These are phyloP conservation scores for Drosophila subobscura DNA, from an alignment of 1,140 invertebrate genomes.

Conservation along the genomic window DNA sequence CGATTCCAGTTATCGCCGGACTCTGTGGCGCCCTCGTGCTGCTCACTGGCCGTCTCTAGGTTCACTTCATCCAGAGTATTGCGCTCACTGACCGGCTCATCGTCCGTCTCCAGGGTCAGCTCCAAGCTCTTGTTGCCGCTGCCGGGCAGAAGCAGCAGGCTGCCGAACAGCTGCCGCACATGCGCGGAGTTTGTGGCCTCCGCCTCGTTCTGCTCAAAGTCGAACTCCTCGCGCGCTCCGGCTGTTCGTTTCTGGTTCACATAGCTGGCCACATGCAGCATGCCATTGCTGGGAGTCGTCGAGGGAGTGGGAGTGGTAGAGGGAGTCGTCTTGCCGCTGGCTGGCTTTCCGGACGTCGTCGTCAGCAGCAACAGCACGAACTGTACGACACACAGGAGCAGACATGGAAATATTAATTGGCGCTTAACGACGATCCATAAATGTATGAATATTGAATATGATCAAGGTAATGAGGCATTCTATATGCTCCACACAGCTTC, in stretches of 20 bases:
- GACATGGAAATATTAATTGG: conserved; percentile 32
- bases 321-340: background rate
- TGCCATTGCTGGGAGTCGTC: conserved; percentile 11
- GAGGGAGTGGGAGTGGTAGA: too few species aligned
- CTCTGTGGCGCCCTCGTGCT: conserved; percentile 60
- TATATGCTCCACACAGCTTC: conserved; percentile 41
- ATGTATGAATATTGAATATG: conserved; percentile 22
- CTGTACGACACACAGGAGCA: conserved; percentile 30
- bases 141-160: conserved; percentile 49
- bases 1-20: conserved; percentile 52
- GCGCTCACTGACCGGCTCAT: conserved; percentile 46
- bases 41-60: conserved; percentile 41
- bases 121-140: conserved; percentile 32
- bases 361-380: conserved; percentile 51
- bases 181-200: conserved; percentile 59
- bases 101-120: conserved; percentile 46
- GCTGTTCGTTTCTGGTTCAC: conserved; percentile 31
- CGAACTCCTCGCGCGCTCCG: conserved; percentile 50
- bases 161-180: conserved; percentile 54
- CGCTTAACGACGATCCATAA: conserved; percentile 44
- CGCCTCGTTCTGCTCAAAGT: conserved; percentile 65
- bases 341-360: conserved; percentile 25
- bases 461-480: conserved; percentile 58
- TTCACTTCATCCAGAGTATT: conserved; percentile 54
- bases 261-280: conserved; percentile 60